Evolutionary conservation across 2,888 invertebrate genomes (phyloP).

Genomic region (Podabrus alpinus): DNA sequence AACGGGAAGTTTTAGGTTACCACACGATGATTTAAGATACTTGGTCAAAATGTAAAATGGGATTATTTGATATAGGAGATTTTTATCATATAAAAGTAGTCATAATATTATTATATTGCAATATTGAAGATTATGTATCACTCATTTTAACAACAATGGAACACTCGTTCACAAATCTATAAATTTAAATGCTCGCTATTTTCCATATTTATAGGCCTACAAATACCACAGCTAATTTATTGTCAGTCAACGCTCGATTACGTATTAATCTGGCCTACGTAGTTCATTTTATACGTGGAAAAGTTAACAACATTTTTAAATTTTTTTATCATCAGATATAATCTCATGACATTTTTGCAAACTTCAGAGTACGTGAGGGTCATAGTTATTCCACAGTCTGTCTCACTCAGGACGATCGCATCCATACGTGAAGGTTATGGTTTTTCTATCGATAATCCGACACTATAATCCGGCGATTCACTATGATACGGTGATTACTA

Average conservation of each 20-base stretch:
- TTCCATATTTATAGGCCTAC: neutral
- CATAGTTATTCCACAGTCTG: no score
- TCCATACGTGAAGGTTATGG: no score
- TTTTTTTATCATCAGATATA: neutral
- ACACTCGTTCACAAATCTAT: neutral
- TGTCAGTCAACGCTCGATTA: neutral
- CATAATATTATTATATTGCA: neutral
- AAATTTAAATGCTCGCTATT: neutral
- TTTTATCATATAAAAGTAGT: neutral
- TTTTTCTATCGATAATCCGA: no score
- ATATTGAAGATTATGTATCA: neutral
- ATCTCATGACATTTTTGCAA: no score
- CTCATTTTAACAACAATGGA: no score
- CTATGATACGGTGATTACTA: no score
- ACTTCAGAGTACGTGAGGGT: no score
- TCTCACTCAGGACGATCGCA: no score
- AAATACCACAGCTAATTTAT: neutral
- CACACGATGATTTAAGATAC: neutral
- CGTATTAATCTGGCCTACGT: neutral
- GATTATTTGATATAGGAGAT: neutral
- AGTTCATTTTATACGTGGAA: no score
- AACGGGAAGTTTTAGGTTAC: neutral
- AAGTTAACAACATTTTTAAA: neutral
- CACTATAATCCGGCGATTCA: no score
- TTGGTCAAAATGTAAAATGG: neutral